Conservation (phyloP, 1,140 invertebrate genomes). For the Drosophila miranda region DNA sequence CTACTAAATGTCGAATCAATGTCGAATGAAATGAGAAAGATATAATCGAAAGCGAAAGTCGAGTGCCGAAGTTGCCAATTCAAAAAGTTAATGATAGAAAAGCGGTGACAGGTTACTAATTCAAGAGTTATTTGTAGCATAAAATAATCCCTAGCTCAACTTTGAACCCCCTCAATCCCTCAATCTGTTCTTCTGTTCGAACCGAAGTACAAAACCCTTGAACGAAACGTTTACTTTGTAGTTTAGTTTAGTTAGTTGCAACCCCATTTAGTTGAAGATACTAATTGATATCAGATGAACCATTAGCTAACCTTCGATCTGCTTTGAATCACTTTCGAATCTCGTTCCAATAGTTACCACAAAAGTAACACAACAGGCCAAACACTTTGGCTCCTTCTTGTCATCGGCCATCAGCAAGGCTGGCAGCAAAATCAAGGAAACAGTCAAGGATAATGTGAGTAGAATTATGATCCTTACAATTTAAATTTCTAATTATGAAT, state of each 20-base stretch:
- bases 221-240: constrained; percentile 57
- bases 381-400: constrained; percentile 95
- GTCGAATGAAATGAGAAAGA: constrained; percentile 15
- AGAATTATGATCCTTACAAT: neutral
- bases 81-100: constrained; percentile 49
- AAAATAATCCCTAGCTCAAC: constrained; percentile 9
- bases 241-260: constrained; percentile 56
- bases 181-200: constrained; percentile 3
- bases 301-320: neutral
- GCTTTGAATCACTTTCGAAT: constrained; percentile 3
- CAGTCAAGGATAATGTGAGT: constrained; percentile 97
- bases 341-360: constrained; percentile 87
- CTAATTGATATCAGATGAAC: neutral
- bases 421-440: constrained; percentile 96
- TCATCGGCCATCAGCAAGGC: constrained; percentile 96
- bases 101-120: constrained; percentile 79
- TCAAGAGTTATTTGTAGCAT: constrained; percentile 32
- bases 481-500: neutral
- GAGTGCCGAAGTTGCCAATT: constrained; percentile 28
- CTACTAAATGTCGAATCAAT: constrained; percentile 28
- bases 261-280: constrained; percentile 18
- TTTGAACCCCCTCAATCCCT: constrained; percentile 9
- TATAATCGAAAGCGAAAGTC: no score
- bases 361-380: constrained; percentile 95
- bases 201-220: constrained; percentile 5